Percentiles rank a stretch among this genome's conserved stretches.
These are phyloP conservation scores for Platerodrilus igneus DNA, from an alignment of 2,888 invertebrate genomes.

Conservation along the genomic window DNA sequence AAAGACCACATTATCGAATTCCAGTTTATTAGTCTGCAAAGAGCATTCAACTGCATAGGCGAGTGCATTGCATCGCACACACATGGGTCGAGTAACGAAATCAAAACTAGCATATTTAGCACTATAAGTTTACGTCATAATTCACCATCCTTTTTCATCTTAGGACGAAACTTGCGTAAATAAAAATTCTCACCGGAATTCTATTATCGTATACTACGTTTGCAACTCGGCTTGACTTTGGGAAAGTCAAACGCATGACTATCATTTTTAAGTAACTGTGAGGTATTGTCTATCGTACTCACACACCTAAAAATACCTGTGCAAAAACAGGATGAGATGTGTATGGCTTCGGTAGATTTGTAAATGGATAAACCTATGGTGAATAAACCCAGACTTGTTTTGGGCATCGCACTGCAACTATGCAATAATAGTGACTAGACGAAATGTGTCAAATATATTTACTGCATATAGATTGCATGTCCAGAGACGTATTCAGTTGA, in stretches of 20 bases:
- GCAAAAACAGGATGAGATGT: slow-evolving; percentile 12
- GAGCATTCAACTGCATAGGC: slow-evolving; percentile 27
- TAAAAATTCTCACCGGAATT: slow-evolving; percentile 17
- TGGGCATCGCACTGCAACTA: slow-evolving; percentile 43
- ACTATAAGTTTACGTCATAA: slow-evolving; percentile 7
- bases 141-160: slow-evolving; percentile 10
- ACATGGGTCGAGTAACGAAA: slow-evolving; percentile 26
- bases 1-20: slow-evolving; percentile 29
- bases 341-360: slow-evolving; percentile 4
- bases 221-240: slow-evolving; percentile 42
- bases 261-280: slow-evolving; percentile 21
- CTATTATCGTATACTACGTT: slow-evolving; percentile 34
- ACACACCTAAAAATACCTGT: slow-evolving; percentile 4
- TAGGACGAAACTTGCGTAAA: slow-evolving; percentile 11
- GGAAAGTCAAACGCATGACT: slow-evolving; percentile 41
- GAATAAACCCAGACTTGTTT: slow-evolving; percentile 44
- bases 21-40: slow-evolving; percentile 28
- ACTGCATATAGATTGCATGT: too few species aligned
- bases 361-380: slow-evolving; percentile 35
- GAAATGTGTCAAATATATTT: slow-evolving; percentile 42
- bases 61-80: slow-evolving; percentile 26
- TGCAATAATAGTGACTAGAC: slow-evolving; percentile 48
- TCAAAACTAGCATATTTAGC: slow-evolving; percentile 25
- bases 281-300: slow-evolving; percentile 12
- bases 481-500: too few species aligned